A percentile compares a stretch with the other conserved stretches of the same genome.
phyloP scores from a whole-genome alignment of 2,113 vertebrate genomes.

The Elanoides forficatus region DNA sequence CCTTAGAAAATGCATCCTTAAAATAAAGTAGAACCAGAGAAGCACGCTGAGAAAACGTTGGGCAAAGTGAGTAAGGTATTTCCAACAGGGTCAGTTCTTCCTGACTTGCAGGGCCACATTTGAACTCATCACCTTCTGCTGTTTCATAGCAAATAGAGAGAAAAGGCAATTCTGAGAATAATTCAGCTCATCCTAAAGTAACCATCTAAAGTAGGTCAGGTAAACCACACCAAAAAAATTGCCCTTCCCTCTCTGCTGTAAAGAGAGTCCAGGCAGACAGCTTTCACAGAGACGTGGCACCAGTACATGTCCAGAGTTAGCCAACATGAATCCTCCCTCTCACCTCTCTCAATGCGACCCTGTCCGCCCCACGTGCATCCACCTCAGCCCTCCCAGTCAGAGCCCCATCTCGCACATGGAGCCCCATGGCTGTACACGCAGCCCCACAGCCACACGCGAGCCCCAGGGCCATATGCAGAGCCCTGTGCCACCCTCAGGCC shows the following conservation, averaged over 20 bases:
- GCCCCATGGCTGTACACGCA: accelerated
- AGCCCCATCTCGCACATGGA: background rate
- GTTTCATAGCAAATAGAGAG: background rate
- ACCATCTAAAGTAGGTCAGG: background rate
- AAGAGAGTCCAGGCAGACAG: background rate
- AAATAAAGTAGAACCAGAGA: background rate
- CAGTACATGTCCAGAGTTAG: accelerated
- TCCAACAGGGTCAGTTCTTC: background rate
- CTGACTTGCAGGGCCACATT: background rate
- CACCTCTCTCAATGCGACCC: accelerated
- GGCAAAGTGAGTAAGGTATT: background rate
- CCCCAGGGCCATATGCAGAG: accelerated
- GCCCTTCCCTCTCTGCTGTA: background rate
- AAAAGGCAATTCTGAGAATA: background rate
- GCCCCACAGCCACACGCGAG: background rate
- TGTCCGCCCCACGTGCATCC: accelerated
- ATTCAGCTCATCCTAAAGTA: background rate
- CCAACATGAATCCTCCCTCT: accelerated
- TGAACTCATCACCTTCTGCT: background rate
- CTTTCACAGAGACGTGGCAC: accelerated
- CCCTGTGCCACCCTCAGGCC: background rate
- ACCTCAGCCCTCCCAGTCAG: accelerated
- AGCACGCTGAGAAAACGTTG: background rate
- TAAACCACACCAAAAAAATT: background rate
- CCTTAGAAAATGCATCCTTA: background rate